Percentiles rank a stretch among this genome's conserved stretches.
phyloP scores from a whole-genome alignment of 1,140 invertebrate species.

The Heliconius melpomene region DNA sequence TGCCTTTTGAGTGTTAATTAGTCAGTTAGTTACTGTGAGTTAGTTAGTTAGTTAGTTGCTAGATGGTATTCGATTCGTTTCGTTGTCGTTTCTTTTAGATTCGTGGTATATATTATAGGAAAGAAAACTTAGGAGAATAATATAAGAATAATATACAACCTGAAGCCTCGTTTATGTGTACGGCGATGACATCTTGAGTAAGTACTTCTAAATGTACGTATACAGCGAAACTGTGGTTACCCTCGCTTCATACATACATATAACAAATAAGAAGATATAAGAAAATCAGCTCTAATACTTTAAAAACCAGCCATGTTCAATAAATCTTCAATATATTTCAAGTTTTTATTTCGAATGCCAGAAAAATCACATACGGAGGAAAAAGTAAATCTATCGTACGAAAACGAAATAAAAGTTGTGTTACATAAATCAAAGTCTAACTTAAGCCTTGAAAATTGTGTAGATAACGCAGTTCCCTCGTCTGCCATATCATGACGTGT shows the following conservation, averaged over 20 bases:
- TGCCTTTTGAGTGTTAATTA: no score
- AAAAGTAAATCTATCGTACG: background rate
- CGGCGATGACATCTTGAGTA: background rate
- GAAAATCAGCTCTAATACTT: background rate
- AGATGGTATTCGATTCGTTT: no score
- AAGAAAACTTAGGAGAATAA: background rate
- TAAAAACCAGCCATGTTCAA: background rate
- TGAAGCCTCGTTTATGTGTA: background rate
- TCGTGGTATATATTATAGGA: no score
- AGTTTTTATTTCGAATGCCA: background rate
- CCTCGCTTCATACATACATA: no score
- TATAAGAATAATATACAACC: background rate
- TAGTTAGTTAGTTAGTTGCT: no score
- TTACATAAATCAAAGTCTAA: slow-evolving; percentile 33
- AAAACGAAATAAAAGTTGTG: slow-evolving; percentile 9
- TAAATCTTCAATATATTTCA: background rate
- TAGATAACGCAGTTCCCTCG: slow-evolving; percentile 32
- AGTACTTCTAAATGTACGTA: no score
- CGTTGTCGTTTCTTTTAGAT: no score
- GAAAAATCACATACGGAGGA: background rate
- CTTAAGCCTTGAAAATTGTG: slow-evolving; percentile 32
- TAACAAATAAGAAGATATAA: no score
- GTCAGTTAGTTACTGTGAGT: no score
- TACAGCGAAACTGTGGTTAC: no score
- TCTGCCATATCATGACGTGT: slow-evolving; percentile 20